Percentiles rank a stretch among this genome's conserved stretches.
These are phyloP conservation scores for Sinocyclocheilus anshuiensis DNA, from an alignment of 2,113 vertebrate species.

Conservation along the genomic window DNA sequence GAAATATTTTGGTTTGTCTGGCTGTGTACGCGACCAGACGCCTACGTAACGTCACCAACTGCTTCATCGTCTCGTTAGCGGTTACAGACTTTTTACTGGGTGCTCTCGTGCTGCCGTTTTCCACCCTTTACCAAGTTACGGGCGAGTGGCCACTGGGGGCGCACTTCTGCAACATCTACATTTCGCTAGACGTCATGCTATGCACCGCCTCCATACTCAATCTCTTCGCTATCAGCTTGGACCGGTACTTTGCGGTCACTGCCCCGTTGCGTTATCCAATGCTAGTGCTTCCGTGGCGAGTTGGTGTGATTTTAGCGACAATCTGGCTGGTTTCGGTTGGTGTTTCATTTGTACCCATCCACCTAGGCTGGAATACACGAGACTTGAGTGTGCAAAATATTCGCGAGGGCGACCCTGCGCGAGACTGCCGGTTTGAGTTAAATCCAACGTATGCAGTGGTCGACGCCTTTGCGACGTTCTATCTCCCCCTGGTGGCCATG, in stretches of 20 bases:
- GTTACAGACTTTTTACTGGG: conserved; percentile 90
- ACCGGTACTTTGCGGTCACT: conserved; percentile 90
- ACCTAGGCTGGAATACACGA: conserved; percentile 92
- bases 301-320: conserved; percentile 77
- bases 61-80: conserved; percentile 92
- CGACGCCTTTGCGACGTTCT: conserved; percentile 89
- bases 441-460: conserved; percentile 85
- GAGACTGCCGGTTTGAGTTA: conserved; percentile 82
- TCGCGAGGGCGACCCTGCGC: conserved; percentile 40
- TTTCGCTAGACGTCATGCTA: conserved; percentile 94
- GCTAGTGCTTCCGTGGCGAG: conserved; percentile 79
- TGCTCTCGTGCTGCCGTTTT: conserved; percentile 90
- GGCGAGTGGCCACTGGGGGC: conserved; percentile 81
- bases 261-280: conserved; percentile 86
- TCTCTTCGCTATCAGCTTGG: conserved; percentile 92
- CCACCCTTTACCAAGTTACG: conserved; percentile 81
- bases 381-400: conserved; percentile 79
- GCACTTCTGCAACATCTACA: conserved; percentile 89
- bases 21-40: conserved; percentile 84
- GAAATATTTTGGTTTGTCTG: conserved; percentile 91
- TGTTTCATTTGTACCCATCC: conserved; percentile 93
- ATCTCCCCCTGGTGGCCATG: conserved; percentile 88
- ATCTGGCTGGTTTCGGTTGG: conserved; percentile 89
- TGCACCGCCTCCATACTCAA: conserved; percentile 97
- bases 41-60: conserved; percentile 91